A percentile compares a stretch with the other conserved stretches of the same genome.
phyloP scores from a whole-genome alignment of 2,797 vertebrate genomes.

The Poecilia velifera region DNA sequence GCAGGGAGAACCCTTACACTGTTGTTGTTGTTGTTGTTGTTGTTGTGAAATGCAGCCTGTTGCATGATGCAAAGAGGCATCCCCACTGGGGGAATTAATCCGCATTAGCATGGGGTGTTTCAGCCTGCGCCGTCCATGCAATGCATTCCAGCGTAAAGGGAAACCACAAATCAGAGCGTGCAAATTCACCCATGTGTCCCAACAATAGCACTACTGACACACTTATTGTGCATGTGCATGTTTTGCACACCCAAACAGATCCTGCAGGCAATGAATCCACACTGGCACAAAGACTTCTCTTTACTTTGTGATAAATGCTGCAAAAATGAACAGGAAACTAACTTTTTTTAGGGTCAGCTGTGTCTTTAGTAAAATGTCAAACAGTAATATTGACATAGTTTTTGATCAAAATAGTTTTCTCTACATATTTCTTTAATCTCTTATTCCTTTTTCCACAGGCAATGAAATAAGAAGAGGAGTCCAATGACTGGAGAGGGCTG shows the following conservation, averaged over 20 bases:
- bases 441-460: slow-evolving; percentile 38
- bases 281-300: slow-evolving; percentile 8
- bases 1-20: slow-evolving; percentile 14
- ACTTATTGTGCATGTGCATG: slow-evolving; percentile 34
- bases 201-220: slow-evolving; percentile 43
- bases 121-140: slow-evolving; percentile 18
- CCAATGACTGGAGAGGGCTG: slow-evolving; percentile 14
- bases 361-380: not conserved
- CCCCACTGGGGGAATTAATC: slow-evolving; percentile 42
- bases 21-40: slow-evolving; percentile 44
- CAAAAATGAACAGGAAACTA: not conserved
- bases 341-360: not conserved
- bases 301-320: not conserved
- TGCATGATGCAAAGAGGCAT: slow-evolving; percentile 62
- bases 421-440: slow-evolving; percentile 5
- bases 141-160: slow-evolving; percentile 46
- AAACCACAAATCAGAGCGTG: slow-evolving; percentile 21
- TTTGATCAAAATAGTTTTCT: not conserved
- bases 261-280: slow-evolving; percentile 17
- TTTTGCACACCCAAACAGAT: slow-evolving; percentile 29
- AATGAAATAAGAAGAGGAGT: slow-evolving; percentile 11
- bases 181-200: slow-evolving; percentile 42
- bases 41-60: slow-evolving; percentile 47
- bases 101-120: slow-evolving; percentile 48
- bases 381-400: not conserved